These are phyloP conservation scores for Drosophila austrosaltans DNA, from an alignment of 2,888 invertebrate genomes.

Conservation along the genomic window DNA sequence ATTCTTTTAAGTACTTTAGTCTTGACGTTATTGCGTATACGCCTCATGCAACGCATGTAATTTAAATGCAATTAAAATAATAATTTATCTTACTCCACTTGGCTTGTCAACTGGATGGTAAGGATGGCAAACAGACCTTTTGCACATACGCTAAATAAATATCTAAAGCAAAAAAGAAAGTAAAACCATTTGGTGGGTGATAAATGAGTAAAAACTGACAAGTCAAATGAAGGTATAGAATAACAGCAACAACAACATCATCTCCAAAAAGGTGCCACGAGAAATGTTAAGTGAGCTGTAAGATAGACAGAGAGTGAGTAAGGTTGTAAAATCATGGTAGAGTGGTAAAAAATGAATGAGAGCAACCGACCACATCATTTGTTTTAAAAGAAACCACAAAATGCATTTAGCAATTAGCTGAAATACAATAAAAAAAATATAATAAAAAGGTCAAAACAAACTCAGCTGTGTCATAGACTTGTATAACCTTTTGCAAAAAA, in stretches of 20 bases:
- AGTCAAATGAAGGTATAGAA: constrained; percentile 66
- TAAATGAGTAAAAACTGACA: constrained; percentile 71
- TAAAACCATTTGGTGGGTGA: constrained; percentile 55
- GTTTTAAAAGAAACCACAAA: constrained; percentile 39
- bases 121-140: constrained; percentile 15
- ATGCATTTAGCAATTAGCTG: constrained; percentile 61
- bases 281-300: constrained; percentile 36
- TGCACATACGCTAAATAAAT: constrained; percentile 58
- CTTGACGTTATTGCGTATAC: constrained; percentile 61
- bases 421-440: not conserved
- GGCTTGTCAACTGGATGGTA: constrained; percentile 59
- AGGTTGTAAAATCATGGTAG: not conserved
- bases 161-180: constrained; percentile 23
- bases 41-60: constrained; percentile 61
- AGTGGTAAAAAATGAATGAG: not conserved
- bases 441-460: not conserved
- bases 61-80: constrained; percentile 79
- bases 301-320: not conserved
- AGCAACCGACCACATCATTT: constrained; percentile 55
- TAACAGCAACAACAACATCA: constrained; percentile 2
- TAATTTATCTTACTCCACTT: constrained; percentile 73
- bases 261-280: constrained; percentile 26
- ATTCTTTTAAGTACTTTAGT: constrained; percentile 13
- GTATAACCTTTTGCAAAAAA: not conserved
- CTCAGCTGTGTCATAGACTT: not conserved